These are phyloP conservation scores for Meloidogyne chitwoodi DNA, from an alignment of 1,140 invertebrate genomes.

Conservation along the genomic window DNA sequence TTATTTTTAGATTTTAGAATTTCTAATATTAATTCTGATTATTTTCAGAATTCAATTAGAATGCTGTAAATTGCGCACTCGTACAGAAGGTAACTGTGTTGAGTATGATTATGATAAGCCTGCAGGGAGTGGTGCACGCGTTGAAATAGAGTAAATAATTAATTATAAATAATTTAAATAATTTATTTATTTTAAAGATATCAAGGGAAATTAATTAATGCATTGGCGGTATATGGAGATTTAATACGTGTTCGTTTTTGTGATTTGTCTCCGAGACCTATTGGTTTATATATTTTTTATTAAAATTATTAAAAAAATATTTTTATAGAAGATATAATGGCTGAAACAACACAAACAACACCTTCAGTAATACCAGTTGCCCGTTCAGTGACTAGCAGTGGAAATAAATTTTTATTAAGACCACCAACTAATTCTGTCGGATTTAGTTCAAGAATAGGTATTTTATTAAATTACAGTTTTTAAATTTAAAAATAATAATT, in stretches of 20 bases:
- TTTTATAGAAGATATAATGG: conserved; percentile 14
- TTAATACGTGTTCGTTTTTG: conserved; percentile 45
- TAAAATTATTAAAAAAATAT: neutral
- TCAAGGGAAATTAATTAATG: conserved; percentile 46
- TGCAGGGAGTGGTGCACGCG: conserved; percentile 42
- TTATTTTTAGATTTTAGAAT: no score
- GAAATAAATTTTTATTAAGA: neutral
- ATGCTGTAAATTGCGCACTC: conserved; percentile 50
- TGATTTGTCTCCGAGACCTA: conserved; percentile 40
- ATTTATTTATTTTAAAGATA: conserved; percentile 22
- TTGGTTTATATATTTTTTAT: conserved; percentile 15
- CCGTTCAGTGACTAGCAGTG: neutral
- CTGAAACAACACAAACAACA: conserved; percentile 17
- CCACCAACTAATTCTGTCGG: neutral
- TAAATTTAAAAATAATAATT: neutral
- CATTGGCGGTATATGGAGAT: conserved; percentile 32
- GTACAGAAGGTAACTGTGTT: conserved; percentile 50
- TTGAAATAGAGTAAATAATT: conserved; percentile 48
- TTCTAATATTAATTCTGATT: neutral
- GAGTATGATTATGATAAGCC: conserved; percentile 49
- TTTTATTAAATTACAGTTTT: neutral
- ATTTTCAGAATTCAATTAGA: conserved; percentile 56
- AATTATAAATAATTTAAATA: neutral
- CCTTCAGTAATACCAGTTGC: neutral
- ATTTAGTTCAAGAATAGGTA: neutral